Evolutionary conservation across 2,113 vertebrate species (phyloP).

Genomic region (human): DNA sequence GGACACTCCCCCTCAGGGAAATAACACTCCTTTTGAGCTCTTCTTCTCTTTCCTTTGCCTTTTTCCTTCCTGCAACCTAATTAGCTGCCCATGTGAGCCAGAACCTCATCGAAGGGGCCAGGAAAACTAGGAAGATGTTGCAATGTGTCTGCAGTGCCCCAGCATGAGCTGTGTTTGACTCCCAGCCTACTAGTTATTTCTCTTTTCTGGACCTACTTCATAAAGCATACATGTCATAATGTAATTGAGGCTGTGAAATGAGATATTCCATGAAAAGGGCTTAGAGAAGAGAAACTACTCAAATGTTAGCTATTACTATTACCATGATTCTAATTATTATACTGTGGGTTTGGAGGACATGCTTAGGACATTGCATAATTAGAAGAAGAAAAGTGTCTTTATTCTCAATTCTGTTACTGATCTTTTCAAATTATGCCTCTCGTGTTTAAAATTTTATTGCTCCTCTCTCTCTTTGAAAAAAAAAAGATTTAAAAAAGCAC

Average conservation of each 20-base stretch:
- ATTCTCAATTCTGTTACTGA: neutral
- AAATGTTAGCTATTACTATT: neutral
- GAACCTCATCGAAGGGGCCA: neutral
- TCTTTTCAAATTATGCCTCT: neutral
- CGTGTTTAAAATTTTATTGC: neutral
- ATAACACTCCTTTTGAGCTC: neutral
- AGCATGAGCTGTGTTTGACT: neutral
- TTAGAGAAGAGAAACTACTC: conserved; percentile 16
- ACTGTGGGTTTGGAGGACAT: neutral
- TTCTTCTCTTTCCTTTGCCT: neutral
- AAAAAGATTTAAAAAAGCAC: neutral
- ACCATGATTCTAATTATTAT: neutral
- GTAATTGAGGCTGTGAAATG: neutral
- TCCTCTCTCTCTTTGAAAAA: neutral
- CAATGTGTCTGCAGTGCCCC: neutral
- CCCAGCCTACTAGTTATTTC: neutral
- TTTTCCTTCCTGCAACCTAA: neutral
- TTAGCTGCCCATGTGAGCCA: neutral
- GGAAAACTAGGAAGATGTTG: neutral
- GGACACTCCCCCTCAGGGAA: neutral
- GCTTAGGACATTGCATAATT: neutral
- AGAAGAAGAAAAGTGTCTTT: neutral
- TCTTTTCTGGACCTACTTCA: conserved; percentile 1
- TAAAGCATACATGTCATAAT: neutral
- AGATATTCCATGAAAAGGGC: neutral